These are phyloP conservation scores for Xenentodon cancila DNA, from an alignment of 2,797 vertebrate species.

Conservation along the genomic window DNA sequence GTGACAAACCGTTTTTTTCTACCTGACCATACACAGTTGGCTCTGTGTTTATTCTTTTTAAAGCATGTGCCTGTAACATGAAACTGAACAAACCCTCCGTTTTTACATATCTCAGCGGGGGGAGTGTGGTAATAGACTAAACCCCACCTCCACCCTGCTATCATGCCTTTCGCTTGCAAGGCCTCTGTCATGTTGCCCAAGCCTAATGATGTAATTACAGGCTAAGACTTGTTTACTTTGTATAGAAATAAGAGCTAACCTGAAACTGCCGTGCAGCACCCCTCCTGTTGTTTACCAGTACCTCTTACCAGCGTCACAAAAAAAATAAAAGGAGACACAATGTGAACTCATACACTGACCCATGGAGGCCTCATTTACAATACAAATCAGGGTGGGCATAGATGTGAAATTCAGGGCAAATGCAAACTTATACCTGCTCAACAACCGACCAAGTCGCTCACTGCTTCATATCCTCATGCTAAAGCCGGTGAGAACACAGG, in stretches of 20 bases:
- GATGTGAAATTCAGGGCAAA: slow-evolving; percentile 57
- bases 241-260: slow-evolving; percentile 66
- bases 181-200: slow-evolving; percentile 58
- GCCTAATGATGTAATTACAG: slow-evolving; percentile 84
- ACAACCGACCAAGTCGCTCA: slow-evolving; percentile 60
- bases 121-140: slow-evolving; percentile 55
- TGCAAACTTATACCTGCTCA: slow-evolving; percentile 63
- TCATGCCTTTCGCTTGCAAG: slow-evolving; percentile 48
- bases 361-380: slow-evolving; percentile 80
- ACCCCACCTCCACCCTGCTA: slow-evolving; percentile 23
- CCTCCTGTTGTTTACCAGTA: slow-evolving; percentile 28
- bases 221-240: slow-evolving; percentile 78
- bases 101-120: slow-evolving; percentile 52
- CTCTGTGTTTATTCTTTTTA: slow-evolving; percentile 8
- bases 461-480: slow-evolving; percentile 29
- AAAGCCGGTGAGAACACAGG: slow-evolving; percentile 15
- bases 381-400: slow-evolving; percentile 77
- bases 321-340: slow-evolving; percentile 26
- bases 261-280: slow-evolving; percentile 61
- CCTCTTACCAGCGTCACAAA: slow-evolving; percentile 29
- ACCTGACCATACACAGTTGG: slow-evolving; percentile 2
- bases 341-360: slow-evolving; percentile 35
- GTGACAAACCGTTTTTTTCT: not conserved
- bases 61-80: slow-evolving; percentile 31
- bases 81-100: slow-evolving; percentile 45